Evolutionary conservation across 2,888 invertebrate species (phyloP).

Genomic region (Trichopria drosophilae): DNA sequence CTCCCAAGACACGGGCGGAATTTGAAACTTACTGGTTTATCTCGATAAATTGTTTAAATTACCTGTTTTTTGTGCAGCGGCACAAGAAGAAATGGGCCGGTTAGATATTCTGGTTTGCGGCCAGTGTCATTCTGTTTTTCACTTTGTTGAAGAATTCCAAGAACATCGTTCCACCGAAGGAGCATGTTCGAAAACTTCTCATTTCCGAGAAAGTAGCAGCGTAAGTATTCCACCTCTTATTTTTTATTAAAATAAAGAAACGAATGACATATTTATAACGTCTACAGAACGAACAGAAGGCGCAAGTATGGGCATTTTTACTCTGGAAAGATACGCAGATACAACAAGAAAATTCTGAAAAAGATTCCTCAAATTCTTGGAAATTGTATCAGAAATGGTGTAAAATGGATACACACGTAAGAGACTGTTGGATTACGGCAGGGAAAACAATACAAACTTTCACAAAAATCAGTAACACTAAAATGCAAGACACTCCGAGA

Average conservation of each 20-base stretch:
- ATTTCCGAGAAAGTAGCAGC: conserved; percentile 66
- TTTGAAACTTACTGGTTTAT: conserved; percentile 5
- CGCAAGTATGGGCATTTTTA: conserved; percentile 83
- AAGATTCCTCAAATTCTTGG: conserved; percentile 70
- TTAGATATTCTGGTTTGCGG: conserved; percentile 82
- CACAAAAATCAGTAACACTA: conserved; percentile 69
- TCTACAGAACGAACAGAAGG: conserved; percentile 72
- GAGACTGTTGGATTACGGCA: conserved; percentile 79
- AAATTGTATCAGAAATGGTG: conserved; percentile 83
- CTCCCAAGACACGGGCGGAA: too few species aligned
- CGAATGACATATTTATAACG: conserved; percentile 14
- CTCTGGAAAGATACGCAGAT: conserved; percentile 74
- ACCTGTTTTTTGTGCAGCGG: conserved; percentile 62
- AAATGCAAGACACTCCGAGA: conserved; percentile 65
- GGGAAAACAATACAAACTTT: conserved; percentile 76
- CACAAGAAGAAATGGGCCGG: conserved; percentile 75
- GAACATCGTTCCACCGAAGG: conserved; percentile 68
- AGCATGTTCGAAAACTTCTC: conserved; percentile 66
- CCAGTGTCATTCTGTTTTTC: conserved; percentile 78
- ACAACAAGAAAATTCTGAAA: conserved; percentile 58
- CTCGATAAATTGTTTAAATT: conserved; percentile 3
- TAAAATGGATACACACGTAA: conserved; percentile 72
- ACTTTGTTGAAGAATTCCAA: conserved; percentile 78
- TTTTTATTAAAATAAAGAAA: conserved; percentile 1
- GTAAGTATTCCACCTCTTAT: conserved; percentile 57